Base-by-base conservation (phyloP, 2,888 invertebrate species). In the Synergus itoensis region DNA sequence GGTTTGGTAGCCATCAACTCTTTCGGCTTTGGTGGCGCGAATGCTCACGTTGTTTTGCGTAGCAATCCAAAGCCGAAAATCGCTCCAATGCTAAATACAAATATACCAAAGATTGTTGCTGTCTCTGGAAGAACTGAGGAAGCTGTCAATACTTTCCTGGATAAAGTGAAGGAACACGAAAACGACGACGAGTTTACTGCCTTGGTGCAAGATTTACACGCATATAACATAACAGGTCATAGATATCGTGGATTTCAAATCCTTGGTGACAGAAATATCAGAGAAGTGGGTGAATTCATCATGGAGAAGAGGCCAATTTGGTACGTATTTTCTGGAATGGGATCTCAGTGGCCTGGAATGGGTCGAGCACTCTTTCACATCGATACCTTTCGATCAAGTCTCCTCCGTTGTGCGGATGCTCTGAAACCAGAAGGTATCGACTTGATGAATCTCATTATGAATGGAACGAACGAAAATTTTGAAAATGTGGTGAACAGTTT, bases 301-400 rank as follows among this genome's bases (percentile, higher is more conserved):
- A 93, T 94, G 16, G 96, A 96, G 63, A 94, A 94, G 83, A 94
- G 97, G 16, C 98, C 99, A 0, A 93, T 99, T 78, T 99, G 99
- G 98, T 99, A 95, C 92, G 95, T 99, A 83, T 99, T 98, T 93
- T 96, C 98, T 67, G 99, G 99, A 81, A 99, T 99, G 99, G 99
- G 99, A 16, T 96, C 97, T 63, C 99, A 99, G 93, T 99, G 99
- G 99, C 94, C 97, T 73, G 98, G 98, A 88, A 99, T 99, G 99
- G 99, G 96, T 16, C 95, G 95, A 89, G 95, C 96, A 80, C 94
- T 99, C 85, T 96, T 99, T 95, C 93, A 94, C 82, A 93, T 99
- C 83, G 97, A 98, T 77, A 93, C 94, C 1, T 99, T 99, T 93
- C 95, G 95, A 83, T 94, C 95, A 78, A 96, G 97, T 80, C 95